Conservation (phyloP, 2,888 invertebrate species). For the Dryobota labecula region DNA sequence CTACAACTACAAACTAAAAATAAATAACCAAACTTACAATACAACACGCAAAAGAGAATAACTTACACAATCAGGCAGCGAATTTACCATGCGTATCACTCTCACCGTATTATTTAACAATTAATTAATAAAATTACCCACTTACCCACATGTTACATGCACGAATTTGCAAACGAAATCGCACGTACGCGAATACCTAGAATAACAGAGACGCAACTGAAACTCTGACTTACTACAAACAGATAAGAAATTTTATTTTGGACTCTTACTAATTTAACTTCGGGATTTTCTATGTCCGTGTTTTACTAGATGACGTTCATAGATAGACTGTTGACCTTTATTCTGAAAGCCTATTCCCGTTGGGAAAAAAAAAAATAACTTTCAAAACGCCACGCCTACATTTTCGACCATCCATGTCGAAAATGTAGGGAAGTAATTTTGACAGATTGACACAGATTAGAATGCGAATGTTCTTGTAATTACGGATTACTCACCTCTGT, state of each 20-base stretch:
- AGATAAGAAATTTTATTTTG: no score
- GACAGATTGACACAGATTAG: no score
- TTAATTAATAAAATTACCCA: slow-evolving; percentile 64
- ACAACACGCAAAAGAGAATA: slow-evolving; percentile 22
- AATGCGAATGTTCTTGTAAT: no score
- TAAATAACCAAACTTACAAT: slow-evolving; percentile 2
- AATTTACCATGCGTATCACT: slow-evolving; percentile 52
- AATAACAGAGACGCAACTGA: slow-evolving; percentile 20
- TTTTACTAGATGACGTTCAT: background rate
- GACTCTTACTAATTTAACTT: background rate
- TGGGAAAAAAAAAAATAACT: no score
- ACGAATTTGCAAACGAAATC: slow-evolving; percentile 45
- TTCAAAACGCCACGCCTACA: no score
- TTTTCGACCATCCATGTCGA: no score
- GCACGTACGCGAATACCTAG: slow-evolving; percentile 23
- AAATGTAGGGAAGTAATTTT: background rate
- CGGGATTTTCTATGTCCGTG: background rate
- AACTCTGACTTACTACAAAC: background rate
- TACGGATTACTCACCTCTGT: no score
- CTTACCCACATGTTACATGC: slow-evolving; percentile 54
- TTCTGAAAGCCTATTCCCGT: background rate
- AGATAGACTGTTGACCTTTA: background rate
- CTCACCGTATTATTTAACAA: slow-evolving; percentile 64
- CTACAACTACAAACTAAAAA: slow-evolving; percentile 12
- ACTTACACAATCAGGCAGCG: slow-evolving; percentile 40